phyloP scores from a whole-genome alignment of 2,797 vertebrate species.

The Propithecus perrieri region DNA sequence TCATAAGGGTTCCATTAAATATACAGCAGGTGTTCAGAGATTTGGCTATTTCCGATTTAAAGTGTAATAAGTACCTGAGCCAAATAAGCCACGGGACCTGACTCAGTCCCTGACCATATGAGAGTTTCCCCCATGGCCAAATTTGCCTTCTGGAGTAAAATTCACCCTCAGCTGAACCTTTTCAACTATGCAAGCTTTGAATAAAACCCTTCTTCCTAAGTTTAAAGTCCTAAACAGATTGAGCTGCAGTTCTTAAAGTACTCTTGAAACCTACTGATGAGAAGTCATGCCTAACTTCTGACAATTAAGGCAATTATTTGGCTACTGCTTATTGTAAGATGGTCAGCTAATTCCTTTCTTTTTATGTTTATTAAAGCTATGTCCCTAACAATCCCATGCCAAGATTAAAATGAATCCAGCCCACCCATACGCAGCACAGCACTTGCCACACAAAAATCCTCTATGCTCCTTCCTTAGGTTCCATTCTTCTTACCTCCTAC shows the following conservation, averaged over 20 bases:
- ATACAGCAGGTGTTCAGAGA: constrained; percentile 52
- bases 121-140: constrained; percentile 34
- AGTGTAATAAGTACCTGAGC: constrained; percentile 10
- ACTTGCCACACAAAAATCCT: background rate
- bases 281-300: background rate
- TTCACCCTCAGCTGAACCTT: constrained; percentile 23
- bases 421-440: background rate
- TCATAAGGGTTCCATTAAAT: constrained; percentile 43
- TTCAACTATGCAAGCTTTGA: background rate
- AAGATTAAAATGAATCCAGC: background rate
- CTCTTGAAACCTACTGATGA: background rate
- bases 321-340: background rate
- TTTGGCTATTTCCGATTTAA: constrained; percentile 52
- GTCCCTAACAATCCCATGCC: background rate
- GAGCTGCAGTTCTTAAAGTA: background rate
- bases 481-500: background rate
- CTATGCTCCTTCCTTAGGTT: background rate
- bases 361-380: background rate
- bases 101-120: constrained; percentile 50
- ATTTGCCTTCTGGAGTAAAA: constrained; percentile 67
- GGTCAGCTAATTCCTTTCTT: background rate
- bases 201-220: background rate
- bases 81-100: constrained; percentile 36
- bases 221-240: background rate
- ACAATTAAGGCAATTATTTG: background rate